Base-by-base conservation (phyloP, 2,888 invertebrate species). In the Cremastinae sp. region DNA sequence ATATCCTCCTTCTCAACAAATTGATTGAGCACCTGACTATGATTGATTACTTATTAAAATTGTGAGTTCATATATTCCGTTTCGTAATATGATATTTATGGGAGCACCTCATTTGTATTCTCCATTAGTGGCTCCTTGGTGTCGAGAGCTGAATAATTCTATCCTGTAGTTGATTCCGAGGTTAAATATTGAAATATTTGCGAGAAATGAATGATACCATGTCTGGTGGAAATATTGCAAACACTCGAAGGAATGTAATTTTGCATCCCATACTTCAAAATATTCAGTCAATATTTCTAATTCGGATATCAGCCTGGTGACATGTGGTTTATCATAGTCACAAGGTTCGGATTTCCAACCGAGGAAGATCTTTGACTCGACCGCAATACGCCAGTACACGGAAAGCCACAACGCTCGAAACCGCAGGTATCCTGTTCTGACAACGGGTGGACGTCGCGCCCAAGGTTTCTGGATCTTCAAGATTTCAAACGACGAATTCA, bases 391-490 rank as follows among this genome's bases (percentile, higher is more conserved):
- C 22, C 10, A 51, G 36, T 59, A 53, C 20, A 16, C 18, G 47
- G 49, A 22, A 69, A 76, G 51, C 76, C 72, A 16, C 72, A 73
- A 47, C 64, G 71, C 66, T 61, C 75, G 66, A 71, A 18, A 76
- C 76, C 76, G 53, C 76, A 64, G 51, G 56, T 22, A 43, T 68
- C 47, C 68, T 73, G 68, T 58, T 69, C 72, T 59, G 72, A 76
- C 76, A 69, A 64, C 58, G 36, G 53, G 34, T 12, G 36, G 69
- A 69, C 45, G 28, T 28, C 5, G 28, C 5, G 28, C 28, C n/a
- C 2, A 28, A 28, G 28, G 5, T 5, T 28, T 28, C 28, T 28
- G 5, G 28, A 28, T 28, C 28, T 28, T 28, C 5, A 28, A 28
- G 28, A 5, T 28, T 28, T 5, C 28, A 5, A 5, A 28, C 5